Base-by-base conservation (phyloP, 2,888 invertebrate species). In the Drosophila anceps region DNA sequence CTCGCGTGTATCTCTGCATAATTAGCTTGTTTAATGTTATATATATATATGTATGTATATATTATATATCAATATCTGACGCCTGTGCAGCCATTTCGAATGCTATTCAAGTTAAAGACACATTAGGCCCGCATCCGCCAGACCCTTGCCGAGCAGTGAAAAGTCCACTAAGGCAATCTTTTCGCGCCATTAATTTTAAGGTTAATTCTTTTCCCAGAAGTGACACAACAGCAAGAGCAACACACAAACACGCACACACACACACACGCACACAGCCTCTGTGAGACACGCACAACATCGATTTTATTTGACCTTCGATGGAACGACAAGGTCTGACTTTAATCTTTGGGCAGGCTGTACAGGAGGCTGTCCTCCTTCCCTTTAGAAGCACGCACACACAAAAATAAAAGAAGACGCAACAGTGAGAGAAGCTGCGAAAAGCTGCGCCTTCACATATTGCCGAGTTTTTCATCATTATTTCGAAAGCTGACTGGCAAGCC, bases 171-270 rank as follows among this genome's bases (percentile, higher is more conserved):
- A 72, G 63, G 46, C 72, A 73, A 84, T 46, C 84, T 82, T 84
- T 84, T 84, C 82, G 90, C 82, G 72, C 84, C 84, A 84, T 84
- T 84, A 89, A 84, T 84, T 84, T 88, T 89, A 87, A 89, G 88
- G 84, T 84, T 84, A 87, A 84, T 84, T 84, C 87, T 77, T 81
- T 76, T 69, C 70, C 67, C 82, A 59, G 61, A 79, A 80, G 76
- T 80, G 80, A 62, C 76, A 69, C 57, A 69, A 51, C 68, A 37
- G 9, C 37, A 29, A 44, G 2, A 24, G 12, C 43, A 18, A 24
- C 31, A 50, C 6, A 20, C 12, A 9, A n/a, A 18, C 39, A n/a
- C 0, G 2, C 39, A 39, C 2, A n/a, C 4, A 41, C 43, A 20
- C 24, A 43, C 6, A 43, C n/a, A 27, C 27, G 35, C 43, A 31